A percentile compares a stretch with the other conserved stretches of the same genome.
phyloP scores from a whole-genome alignment of 2,113 vertebrate genomes.

The Cephalopholis sonnerati region DNA sequence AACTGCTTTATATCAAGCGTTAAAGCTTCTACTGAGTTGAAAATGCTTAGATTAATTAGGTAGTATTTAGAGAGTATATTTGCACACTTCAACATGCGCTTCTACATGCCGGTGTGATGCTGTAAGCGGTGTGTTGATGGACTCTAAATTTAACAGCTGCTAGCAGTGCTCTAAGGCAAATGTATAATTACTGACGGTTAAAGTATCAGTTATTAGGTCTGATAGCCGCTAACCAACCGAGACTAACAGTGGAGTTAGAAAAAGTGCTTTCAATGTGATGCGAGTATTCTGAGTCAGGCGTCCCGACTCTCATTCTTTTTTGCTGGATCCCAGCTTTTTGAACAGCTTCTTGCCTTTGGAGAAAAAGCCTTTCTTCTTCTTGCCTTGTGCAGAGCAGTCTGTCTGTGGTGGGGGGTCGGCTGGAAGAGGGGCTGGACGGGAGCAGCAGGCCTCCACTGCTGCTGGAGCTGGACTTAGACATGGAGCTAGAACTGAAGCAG shows the following conservation, averaged over 20 bases:
- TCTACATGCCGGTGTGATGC: constrained; percentile 58
- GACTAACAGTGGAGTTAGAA: constrained; percentile 47
- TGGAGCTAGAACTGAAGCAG: background rate
- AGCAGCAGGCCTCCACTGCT: constrained; percentile 24
- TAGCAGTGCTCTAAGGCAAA: constrained; percentile 62
- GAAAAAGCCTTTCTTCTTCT: constrained; percentile 92
- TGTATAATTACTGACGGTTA: constrained; percentile 34
- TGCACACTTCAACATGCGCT: constrained; percentile 59
- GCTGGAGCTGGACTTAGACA: constrained; percentile 10
- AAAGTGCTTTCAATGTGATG: constrained; percentile 74
- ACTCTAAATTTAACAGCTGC: constrained; percentile 30
- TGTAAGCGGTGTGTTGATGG: constrained; percentile 27
- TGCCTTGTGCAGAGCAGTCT: constrained; percentile 73
- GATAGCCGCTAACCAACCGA: constrained; percentile 36
- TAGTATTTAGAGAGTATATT: constrained; percentile 26
- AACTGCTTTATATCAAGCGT: constrained; percentile 12
- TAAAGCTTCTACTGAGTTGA: constrained; percentile 29
- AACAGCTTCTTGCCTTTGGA: constrained; percentile 93
- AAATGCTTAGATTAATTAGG: constrained; percentile 43
- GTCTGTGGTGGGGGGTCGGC: constrained; percentile 47
- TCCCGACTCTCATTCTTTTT: constrained; percentile 86
- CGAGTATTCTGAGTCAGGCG: constrained; percentile 2
- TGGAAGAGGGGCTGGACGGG: constrained; percentile 23
- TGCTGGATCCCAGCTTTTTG: constrained; percentile 91
- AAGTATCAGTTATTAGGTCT: constrained; percentile 41